Conservation (phyloP, 1,140 invertebrate genomes). For the Piezodorus guildinii region DNA sequence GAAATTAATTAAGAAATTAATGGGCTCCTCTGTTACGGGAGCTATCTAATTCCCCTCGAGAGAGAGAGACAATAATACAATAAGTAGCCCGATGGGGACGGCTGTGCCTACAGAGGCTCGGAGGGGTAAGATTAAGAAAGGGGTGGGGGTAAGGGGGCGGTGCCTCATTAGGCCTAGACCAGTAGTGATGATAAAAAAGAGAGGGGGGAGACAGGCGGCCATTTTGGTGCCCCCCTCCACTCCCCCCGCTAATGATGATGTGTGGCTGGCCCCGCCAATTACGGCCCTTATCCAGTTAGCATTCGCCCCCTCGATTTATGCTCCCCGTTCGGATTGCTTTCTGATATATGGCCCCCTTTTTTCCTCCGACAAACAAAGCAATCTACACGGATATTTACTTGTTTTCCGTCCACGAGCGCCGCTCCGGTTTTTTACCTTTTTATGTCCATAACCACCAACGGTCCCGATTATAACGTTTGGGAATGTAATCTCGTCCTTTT, state of each 20-base stretch:
- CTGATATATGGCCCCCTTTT: constrained; percentile 14
- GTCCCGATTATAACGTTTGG: too few species aligned
- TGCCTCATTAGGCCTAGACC: not conserved
- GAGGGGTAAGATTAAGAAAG: not conserved
- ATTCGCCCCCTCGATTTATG: constrained; percentile 4
- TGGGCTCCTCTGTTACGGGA: too few species aligned
- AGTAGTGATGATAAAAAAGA: not conserved
- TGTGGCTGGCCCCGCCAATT: constrained; percentile 13
- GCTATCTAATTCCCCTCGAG: too few species aligned
- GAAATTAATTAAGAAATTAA: too few species aligned
- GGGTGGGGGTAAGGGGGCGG: not conserved
- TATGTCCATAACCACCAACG: not conserved
- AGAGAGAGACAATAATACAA: too few species aligned
- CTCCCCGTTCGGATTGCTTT: constrained; percentile 12
- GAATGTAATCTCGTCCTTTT: too few species aligned
- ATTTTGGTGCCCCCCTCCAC: constrained; percentile 4
- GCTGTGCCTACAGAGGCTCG: too few species aligned
- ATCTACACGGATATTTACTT: constrained; percentile 10
- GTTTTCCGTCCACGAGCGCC: not conserved
- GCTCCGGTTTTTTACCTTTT: not conserved
- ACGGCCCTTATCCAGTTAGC: constrained; percentile 17
- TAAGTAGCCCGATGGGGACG: too few species aligned
- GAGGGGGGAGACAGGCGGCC: not conserved
- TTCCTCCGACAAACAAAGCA: constrained; percentile 5
- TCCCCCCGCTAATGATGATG: constrained; percentile 15